Evolutionary conservation across 1,140 invertebrate species (phyloP), one percentile per base, ranked within the genome.

Genomic region (Sycophila sp.): DNA sequence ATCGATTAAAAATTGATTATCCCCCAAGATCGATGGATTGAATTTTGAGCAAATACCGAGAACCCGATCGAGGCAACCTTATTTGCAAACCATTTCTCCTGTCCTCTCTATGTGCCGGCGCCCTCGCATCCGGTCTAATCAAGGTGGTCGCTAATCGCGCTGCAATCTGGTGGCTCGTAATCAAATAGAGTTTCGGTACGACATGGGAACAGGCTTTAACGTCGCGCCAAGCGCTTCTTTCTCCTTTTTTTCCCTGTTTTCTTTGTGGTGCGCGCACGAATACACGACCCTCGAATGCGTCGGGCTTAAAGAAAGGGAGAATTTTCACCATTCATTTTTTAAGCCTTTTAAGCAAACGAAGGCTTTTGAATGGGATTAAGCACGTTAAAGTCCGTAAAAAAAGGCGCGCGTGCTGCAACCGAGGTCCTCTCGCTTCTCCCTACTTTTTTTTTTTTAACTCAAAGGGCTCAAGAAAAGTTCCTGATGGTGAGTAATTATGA

Each of bases 121-220:
- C 36, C 7, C 13, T 47, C 47, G 32, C n/a, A 47, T 62, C 17
- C 10, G 2, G 47, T 62, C 42, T 62, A 28, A 34, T 34, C 10
- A 63, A 34, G 42, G 15, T 63, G 36, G n/a, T n/a, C 47, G 32
- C 38, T 62, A 47, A 47, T 49, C 15, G 59, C 28, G 5, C n/a
- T 24, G 10, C 45, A n/a, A n/a, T n/a, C n/a, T n/a, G n/a, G n/a
- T 47, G 26, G 32, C 32, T 8, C 26, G 26, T 19, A 62, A 62
- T 63, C 28, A 28, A 63, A 63, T 49, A 7, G 36, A 38, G 17
- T 6, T 19, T 17, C 22, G 28, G n/a, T n/a, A n/a, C n/a, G n/a
- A n/a, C n/a, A n/a, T n/a, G n/a, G n/a, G n/a, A 55, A 32, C n/a
- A 32, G 30, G 26, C 13, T 55, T 32, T 55, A n/a, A 55, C 51